Evolutionary conservation across 1,140 invertebrate species (phyloP).

Genomic region (Acromyrmex charruanus): DNA sequence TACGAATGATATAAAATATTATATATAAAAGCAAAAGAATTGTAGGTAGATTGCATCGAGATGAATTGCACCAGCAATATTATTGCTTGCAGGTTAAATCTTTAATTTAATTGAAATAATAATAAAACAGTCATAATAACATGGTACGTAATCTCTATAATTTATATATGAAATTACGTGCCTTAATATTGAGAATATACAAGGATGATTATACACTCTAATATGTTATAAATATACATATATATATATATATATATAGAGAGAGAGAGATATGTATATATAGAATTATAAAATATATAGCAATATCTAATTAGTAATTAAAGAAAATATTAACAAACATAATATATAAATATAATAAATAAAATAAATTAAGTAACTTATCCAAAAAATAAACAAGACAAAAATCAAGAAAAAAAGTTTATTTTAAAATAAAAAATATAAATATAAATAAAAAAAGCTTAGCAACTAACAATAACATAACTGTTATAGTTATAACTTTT

Average conservation of each 20-base stretch:
- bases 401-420: background rate
- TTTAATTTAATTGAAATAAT: background rate
- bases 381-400: background rate
- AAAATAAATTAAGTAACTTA: background rate
- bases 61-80: background rate
- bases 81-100: too few relatives aligned
- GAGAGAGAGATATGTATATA: background rate
- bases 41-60: background rate
- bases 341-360: background rate
- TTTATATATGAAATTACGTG: too few relatives aligned
- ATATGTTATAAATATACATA: background rate
- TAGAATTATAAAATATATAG: background rate
- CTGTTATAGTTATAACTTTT: too few relatives aligned
- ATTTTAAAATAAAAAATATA: background rate
- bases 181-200: background rate
- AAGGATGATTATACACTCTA: background rate
- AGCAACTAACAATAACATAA: too few relatives aligned
- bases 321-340: background rate
- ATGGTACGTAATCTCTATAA: too few relatives aligned
- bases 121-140: background rate
- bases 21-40: background rate
- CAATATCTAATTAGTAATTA: background rate
- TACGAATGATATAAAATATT: background rate
- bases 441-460: too few relatives aligned
- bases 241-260: too few relatives aligned